Evolutionary conservation across 1,140 invertebrate genomes (phyloP).

Genomic region (Pogonomyrmex barbatus): DNA sequence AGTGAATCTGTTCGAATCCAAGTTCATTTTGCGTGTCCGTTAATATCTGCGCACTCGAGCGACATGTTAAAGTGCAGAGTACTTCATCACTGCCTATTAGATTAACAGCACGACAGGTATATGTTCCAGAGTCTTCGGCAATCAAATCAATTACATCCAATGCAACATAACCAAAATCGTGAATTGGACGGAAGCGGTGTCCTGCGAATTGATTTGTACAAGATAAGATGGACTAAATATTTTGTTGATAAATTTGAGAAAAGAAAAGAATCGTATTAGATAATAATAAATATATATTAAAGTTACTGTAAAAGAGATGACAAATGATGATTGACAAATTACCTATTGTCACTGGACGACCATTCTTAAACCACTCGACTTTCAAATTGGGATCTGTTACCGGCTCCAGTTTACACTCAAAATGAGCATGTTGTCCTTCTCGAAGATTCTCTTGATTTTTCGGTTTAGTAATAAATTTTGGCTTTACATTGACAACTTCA

Average conservation of each 20-base stretch:
- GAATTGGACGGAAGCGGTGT: slow-evolving; percentile 96
- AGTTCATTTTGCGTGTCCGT: slow-evolving; percentile 94
- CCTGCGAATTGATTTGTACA: slow-evolving; percentile 84
- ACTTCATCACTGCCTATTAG: slow-evolving; percentile 95
- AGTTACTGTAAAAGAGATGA: not conserved
- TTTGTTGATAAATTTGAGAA: slow-evolving; percentile 1
- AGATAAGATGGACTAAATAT: not conserved
- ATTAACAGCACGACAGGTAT: slow-evolving; percentile 97
- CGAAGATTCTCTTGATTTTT: slow-evolving; percentile 94
- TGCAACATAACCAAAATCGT: slow-evolving; percentile 98
- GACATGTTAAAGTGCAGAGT: slow-evolving; percentile 90
- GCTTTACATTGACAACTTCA: slow-evolving; percentile 93
- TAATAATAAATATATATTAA: not conserved
- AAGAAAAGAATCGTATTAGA: not conserved
- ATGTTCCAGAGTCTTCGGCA: slow-evolving; percentile 96
- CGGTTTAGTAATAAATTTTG: slow-evolving; percentile 94
- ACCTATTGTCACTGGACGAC: slow-evolving; percentile 93
- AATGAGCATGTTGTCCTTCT: slow-evolving; percentile 97
- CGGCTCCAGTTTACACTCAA: slow-evolving; percentile 99
- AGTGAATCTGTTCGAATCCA: slow-evolving; percentile 94
- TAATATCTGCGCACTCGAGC: slow-evolving; percentile 92
- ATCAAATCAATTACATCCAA: slow-evolving; percentile 96
- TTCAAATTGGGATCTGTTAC: slow-evolving; percentile 97
- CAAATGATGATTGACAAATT: slow-evolving; percentile 34
- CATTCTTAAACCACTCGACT: slow-evolving; percentile 98